Base-by-base conservation (phyloP, 1,140 invertebrate genomes). In the Drosophila pruinosa region DNA sequence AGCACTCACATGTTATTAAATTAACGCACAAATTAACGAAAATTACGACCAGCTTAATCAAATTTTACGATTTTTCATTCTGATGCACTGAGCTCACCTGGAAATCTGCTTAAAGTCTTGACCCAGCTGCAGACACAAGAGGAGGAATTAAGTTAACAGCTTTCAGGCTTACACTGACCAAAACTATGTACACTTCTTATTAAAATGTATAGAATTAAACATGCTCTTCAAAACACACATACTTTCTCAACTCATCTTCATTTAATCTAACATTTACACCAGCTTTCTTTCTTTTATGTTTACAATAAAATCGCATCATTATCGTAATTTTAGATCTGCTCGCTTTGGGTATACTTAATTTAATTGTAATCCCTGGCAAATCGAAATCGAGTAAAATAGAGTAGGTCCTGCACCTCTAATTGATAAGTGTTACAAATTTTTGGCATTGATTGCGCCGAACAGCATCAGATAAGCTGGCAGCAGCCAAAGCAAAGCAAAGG, bases 11-110 rank as follows among this genome's bases (percentile, higher is more conserved):
- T 45, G 1, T 59, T 59, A 69, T 73, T 70, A 34, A 76, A 63
- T 63, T 74, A 70, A 43, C 53, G 53, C 7, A 26, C 24, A 58
- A 74, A 76, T 59, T 70, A 76, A 76, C 39, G 56, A 43, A 62
- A 63, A 70, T 76, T 41, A 56, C 53, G 34, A 19, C 10, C 7
- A 36, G 34, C 41, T 70, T 65, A 71, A 71, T 65, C 36, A 14
- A 57, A 65, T 71, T 71, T 31, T 34, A 19, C 10, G 39, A 24
- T 28, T 57, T 56, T 48, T 41, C n/a, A 50, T 36, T 34, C 6
- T 36, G 43, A 45, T n/a, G 24, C 10, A 21, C 8, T 47, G 28
- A 34, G 6, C 24, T 24, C 43, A 24, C 21, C n/a, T 14, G 48
- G 6, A 34, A 52, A 52, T 10, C 56, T 34, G 43, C 43, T 59